These are phyloP conservation scores for Chaetops frenatus DNA, from an alignment of 2,113 vertebrate species.

Conservation along the genomic window DNA sequence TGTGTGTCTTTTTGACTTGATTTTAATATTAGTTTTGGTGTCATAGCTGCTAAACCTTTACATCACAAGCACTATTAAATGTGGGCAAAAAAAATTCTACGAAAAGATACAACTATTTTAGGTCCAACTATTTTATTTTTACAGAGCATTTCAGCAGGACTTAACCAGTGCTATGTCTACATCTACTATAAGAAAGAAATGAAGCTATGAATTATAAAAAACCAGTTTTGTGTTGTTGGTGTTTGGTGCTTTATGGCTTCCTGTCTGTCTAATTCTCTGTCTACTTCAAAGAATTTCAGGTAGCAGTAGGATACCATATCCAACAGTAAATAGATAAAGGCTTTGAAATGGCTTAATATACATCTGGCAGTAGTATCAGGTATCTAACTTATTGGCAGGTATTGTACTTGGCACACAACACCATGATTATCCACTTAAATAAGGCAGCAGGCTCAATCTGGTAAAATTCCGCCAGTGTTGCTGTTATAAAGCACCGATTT, in stretches of 20 bases:
- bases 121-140: neutral
- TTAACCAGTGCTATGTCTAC: neutral
- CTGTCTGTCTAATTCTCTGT: neutral
- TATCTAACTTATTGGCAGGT: neutral
- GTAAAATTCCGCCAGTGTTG: neutral
- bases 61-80: fast-evolving
- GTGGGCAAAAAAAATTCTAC: neutral
- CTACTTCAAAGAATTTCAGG: neutral
- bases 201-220: neutral
- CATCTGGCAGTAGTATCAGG: neutral
- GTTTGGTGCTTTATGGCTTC: neutral
- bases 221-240: fast-evolving
- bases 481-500: neutral
- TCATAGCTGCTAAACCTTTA: neutral
- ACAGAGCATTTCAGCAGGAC: neutral
- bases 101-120: neutral
- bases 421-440: neutral
- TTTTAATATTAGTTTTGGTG: neutral
- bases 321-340: neutral
- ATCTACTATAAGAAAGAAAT: neutral
- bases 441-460: neutral
- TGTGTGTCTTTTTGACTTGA: neutral
- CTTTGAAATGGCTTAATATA: neutral
- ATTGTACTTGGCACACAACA: neutral
- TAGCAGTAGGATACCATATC: neutral